Percentiles rank a stretch among this genome's conserved stretches.
Evolutionary conservation across 2,888 invertebrate genomes (phyloP).

Genomic region (Oligia fasciuncula): DNA sequence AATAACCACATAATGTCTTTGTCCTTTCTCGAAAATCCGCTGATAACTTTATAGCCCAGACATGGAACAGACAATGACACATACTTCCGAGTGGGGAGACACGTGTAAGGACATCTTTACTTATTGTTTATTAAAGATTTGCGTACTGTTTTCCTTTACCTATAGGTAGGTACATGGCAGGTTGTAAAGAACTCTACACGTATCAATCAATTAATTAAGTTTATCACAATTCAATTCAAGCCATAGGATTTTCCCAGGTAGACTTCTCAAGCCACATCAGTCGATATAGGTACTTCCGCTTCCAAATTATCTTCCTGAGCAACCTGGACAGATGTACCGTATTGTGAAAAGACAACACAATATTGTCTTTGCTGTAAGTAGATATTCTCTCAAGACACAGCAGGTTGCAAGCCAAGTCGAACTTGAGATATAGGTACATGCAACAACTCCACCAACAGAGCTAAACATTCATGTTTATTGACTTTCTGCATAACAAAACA

Average conservation of each 20-base stretch:
- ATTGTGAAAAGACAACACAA: conserved; percentile 4
- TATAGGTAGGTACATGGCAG: conserved; percentile 12
- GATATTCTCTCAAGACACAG: conserved; percentile 2
- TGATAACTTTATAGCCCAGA: conserved; percentile 80
- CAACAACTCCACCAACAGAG: conserved; percentile 1
- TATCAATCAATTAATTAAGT: conserved; percentile 27
- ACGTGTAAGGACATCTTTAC: conserved; percentile 66
- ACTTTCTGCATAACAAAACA: conserved; percentile 14
- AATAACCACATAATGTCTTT: conserved; percentile 82
- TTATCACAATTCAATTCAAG: background rate
- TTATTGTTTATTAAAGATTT: conserved; percentile 60
- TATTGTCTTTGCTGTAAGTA: background rate
- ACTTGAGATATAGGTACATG: background rate
- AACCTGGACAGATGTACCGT: background rate
- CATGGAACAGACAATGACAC: conserved; percentile 77
- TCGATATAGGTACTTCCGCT: background rate
- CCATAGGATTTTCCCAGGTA: background rate
- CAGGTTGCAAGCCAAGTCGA: conserved; percentile 1
- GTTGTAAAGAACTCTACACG: conserved; percentile 4
- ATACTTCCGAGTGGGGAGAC: conserved; percentile 70
- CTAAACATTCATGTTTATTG: background rate
- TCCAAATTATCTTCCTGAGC: background rate
- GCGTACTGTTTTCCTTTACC: conserved; percentile 47
- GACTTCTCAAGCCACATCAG: background rate
- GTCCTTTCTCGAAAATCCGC: conserved; percentile 80